phyloP scores from a whole-genome alignment of 2,888 invertebrate genomes.

The Lagria hirta region DNA sequence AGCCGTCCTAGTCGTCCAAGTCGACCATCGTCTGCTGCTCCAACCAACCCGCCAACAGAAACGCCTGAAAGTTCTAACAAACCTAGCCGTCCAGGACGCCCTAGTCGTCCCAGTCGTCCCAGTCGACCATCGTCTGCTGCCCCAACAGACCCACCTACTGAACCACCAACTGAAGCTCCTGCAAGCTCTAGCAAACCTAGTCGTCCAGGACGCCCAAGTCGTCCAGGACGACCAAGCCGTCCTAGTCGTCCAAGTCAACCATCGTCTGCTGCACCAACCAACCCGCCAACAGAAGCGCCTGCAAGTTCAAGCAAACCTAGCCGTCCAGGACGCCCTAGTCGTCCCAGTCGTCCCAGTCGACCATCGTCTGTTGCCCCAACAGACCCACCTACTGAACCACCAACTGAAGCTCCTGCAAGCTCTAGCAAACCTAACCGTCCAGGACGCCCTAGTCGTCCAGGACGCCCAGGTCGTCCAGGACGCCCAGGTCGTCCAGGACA shows the following conservation, averaged over 20 bases:
- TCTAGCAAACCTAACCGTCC: background rate
- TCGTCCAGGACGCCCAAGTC: slow-evolving; percentile 5
- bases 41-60: slow-evolving; percentile 5
- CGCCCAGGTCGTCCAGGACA: slow-evolving; percentile 1
- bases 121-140: slow-evolving; percentile 11
- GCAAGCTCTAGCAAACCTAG: background rate
- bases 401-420: background rate
- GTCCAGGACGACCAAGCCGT: slow-evolving; percentile 3
- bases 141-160: slow-evolving; percentile 8
- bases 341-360: no score
- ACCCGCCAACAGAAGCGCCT: no score
- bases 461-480: slow-evolving; percentile 4
- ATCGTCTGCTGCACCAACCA: slow-evolving; percentile 1
- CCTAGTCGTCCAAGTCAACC: background rate
- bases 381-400: background rate
- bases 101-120: no score
- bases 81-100: no score
- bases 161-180: slow-evolving; percentile 8
- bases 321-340: no score
- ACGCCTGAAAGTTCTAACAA: no score
- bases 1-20: no score
- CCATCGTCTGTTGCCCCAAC: no score
- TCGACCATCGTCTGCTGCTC: background rate
- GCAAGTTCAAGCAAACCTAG: no score
- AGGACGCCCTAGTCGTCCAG: slow-evolving; percentile 6